Conservation (phyloP, 2,888 invertebrate species). For the Panzeria rudis region DNA sequence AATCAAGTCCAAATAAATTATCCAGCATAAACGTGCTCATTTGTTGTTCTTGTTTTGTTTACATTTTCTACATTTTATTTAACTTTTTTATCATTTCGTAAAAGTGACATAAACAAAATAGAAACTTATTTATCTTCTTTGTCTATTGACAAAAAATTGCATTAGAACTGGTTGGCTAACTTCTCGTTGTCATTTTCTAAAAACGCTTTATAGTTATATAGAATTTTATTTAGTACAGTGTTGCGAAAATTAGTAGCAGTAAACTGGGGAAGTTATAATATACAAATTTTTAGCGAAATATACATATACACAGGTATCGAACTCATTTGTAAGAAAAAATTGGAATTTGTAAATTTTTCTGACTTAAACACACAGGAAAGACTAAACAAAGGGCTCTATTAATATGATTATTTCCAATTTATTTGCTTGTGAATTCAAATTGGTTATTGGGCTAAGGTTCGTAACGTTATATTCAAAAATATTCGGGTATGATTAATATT, state of each 20-base stretch:
- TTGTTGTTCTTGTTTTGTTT: conserved; percentile 18
- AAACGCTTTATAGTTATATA: neutral
- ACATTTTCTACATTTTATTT: conserved; percentile 1
- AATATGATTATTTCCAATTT: no score
- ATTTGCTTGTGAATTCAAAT: no score
- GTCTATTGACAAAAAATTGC: neutral
- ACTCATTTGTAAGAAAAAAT: no score
- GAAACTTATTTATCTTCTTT: conserved; percentile 20
- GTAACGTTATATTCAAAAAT: no score
- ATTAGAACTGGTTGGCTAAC: conserved; percentile 46
- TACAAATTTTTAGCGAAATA: neutral
- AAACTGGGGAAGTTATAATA: no score
- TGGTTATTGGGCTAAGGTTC: no score
- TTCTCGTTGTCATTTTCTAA: conserved; percentile 6
- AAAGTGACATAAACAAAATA: conserved; percentile 43
- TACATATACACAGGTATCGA: no score
- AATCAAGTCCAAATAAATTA: conserved; percentile 8
- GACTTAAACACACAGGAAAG: no score
- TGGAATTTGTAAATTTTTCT: no score
- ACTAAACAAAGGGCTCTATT: no score
- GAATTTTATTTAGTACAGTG: conserved; percentile 1
- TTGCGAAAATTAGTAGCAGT: neutral
- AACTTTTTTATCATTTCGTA: neutral
- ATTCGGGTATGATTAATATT: no score
- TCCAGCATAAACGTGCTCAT: conserved; percentile 21